Conservation (phyloP, 2,797 vertebrate genomes). For the Phataginus tricuspis region DNA sequence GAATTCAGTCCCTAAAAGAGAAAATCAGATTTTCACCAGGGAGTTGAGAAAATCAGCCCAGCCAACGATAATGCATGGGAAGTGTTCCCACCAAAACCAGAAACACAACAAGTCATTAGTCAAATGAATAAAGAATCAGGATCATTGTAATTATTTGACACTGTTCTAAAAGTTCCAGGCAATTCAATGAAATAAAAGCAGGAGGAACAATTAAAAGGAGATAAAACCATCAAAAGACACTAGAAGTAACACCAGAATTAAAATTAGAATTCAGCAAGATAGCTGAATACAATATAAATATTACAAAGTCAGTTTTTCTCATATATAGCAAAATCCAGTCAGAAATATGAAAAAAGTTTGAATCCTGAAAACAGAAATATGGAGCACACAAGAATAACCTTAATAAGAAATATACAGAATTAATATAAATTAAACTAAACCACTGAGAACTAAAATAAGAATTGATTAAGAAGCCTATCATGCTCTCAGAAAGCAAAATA, state of each 20-base stretch:
- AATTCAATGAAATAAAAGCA: slow-evolving; percentile 11
- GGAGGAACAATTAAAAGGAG: neutral
- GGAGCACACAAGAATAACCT: neutral
- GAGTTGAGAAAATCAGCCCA: neutral
- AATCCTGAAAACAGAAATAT: neutral
- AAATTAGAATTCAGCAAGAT: neutral
- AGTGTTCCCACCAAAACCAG: neutral
- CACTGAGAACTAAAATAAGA: neutral
- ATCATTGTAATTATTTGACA: neutral
- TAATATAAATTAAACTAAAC: neutral
- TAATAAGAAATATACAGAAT: neutral
- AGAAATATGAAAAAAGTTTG: neutral
- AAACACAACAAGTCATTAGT: neutral
- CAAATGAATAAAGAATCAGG: neutral
- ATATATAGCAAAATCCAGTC: neutral
- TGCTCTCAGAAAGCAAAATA: slow-evolving; percentile 1
- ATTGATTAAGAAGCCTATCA: neutral
- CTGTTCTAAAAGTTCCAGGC: slow-evolving; percentile 10
- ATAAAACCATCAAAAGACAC: neutral
- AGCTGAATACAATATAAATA: neutral
- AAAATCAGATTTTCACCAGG: neutral
- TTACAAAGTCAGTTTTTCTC: neutral
- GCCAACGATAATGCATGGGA: rapidly evolving
- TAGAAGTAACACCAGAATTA: neutral
- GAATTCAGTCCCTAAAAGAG: neutral